Evolutionary conservation across 1,140 invertebrate species (phyloP), one percentile per base, ranked within the genome.

Genomic region (Drosophila mojavensis): DNA sequence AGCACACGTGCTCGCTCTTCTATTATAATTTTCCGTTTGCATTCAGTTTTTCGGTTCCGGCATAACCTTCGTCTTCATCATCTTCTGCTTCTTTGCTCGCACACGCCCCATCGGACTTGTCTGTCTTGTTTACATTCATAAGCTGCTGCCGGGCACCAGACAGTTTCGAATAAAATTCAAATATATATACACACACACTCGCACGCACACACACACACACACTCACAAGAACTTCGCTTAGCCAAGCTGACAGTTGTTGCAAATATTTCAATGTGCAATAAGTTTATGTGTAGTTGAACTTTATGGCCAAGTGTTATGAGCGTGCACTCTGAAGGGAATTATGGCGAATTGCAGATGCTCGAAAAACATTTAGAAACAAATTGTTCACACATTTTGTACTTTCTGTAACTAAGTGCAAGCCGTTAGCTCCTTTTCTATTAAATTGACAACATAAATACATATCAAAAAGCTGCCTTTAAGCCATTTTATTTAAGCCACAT

Each of bases 61-160:
- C 17, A 11, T 17, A 26, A 6, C 43, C 43, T 39, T 39, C 36
- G 3, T 11, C 43, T 47, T 17, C 33, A 9, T 9, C 33, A 3
- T 33, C 33, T 43, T 20, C 17, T 24, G 41, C 20, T 24, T 24
- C 20, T 33, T 10, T 10, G 17, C 26, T n/a, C 15, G 7, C 51
- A 4, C 47, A 50, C 24, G 43, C 30, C 45, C 47, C 47, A 60
- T 84, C 48, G 60, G 47, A 5, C 20, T 39, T 50, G 51, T 55
- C 58, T 41, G 50, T 55, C 71, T 60, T 74, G 68, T 78, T 84
- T 80, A 76, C 69, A 68, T 85, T 75, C 33, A 67, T 67, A 64
- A 72, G 60, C 68, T 72, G 56, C 62, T 54, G 58, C 6, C 36
- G 28, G 65, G 51, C 43, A 43, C 53, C 24, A 73, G 41, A 48